Evolutionary conservation across 2,888 invertebrate species (phyloP).

Genomic region (Cerastoderma edule): DNA sequence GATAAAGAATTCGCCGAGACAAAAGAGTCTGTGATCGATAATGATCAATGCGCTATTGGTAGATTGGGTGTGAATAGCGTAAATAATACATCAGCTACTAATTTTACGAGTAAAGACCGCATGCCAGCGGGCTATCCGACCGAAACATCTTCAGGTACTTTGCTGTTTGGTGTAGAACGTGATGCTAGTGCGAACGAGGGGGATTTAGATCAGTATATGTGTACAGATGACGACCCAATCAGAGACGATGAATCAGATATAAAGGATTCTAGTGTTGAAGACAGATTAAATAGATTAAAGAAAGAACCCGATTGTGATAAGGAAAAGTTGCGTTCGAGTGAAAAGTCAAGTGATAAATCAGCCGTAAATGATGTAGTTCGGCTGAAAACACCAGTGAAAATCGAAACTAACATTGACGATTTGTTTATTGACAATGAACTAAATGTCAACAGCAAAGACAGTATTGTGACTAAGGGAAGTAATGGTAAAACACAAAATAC

Average conservation of each 20-base stretch:
- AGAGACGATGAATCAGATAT: background rate
- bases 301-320: too few relatives aligned
- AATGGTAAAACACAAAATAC: background rate
- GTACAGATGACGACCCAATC: background rate
- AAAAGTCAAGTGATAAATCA: too few relatives aligned
- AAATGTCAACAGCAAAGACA: constrained; percentile 1
- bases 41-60: constrained; percentile 27
- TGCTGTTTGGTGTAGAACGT: too few relatives aligned
- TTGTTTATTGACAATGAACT: constrained; percentile 6
- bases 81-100: constrained; percentile 50
- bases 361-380: background rate
- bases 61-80: constrained; percentile 41
- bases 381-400: background rate
- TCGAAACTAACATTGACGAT: constrained; percentile 46
- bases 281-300: background rate
- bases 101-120: constrained; percentile 12
- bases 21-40: constrained; percentile 38
- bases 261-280: background rate
- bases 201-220: background rate
- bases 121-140: background rate
- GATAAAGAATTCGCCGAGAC: constrained; percentile 33
- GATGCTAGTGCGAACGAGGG: too few relatives aligned
- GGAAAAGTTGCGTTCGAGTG: too few relatives aligned
- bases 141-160: constrained; percentile 13
- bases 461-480: background rate